Evolutionary conservation across 2,888 invertebrate genomes (phyloP).

Genomic region (Drosophila robusta): DNA sequence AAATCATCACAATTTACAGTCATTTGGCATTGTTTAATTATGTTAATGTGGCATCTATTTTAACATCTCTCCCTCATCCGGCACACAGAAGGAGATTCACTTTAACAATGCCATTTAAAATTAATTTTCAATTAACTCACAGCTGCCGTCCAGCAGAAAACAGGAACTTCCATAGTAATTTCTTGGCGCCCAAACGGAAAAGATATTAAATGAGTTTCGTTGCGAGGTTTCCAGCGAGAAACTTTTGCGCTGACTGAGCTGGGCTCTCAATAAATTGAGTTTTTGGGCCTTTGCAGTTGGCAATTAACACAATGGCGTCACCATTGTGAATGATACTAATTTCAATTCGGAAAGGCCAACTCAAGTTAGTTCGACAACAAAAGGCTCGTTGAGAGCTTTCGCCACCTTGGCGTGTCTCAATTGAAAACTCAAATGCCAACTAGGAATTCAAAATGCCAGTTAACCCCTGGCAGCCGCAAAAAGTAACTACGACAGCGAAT

Average conservation of each 20-base stretch:
- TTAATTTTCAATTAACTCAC: conserved; percentile 76
- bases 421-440: conserved; percentile 70
- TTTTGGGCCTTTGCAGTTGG: conserved; percentile 45
- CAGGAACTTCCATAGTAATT: conserved; percentile 33
- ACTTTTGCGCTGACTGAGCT: conserved; percentile 26
- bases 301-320: conserved; percentile 55
- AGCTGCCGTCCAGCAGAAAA: conserved; percentile 8
- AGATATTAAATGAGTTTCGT: conserved; percentile 36
- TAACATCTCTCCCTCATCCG: conserved; percentile 6
- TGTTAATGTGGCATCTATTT: conserved; percentile 65
- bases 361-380: conserved; percentile 36
- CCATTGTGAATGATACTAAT: conserved; percentile 67
- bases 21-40: conserved; percentile 66
- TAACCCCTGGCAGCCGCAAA: conserved; percentile 58
- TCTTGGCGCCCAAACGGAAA: conserved; percentile 14
- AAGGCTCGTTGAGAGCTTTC: conserved; percentile 25
- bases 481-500: conserved; percentile 40
- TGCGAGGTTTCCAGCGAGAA: conserved; percentile 16
- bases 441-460: conserved; percentile 25
- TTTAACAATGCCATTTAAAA: conserved; percentile 69
- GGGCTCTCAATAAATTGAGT: conserved; percentile 59
- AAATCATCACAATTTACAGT: conserved; percentile 51
- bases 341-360: conserved; percentile 46
- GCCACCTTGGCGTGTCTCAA: conserved; percentile 51
- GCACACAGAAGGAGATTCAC: conserved; percentile 26